Evolutionary conservation across 2,888 invertebrate genomes (phyloP), one percentile per base, ranked within the genome.

Genomic region (Eupithecia subumbrata): DNA sequence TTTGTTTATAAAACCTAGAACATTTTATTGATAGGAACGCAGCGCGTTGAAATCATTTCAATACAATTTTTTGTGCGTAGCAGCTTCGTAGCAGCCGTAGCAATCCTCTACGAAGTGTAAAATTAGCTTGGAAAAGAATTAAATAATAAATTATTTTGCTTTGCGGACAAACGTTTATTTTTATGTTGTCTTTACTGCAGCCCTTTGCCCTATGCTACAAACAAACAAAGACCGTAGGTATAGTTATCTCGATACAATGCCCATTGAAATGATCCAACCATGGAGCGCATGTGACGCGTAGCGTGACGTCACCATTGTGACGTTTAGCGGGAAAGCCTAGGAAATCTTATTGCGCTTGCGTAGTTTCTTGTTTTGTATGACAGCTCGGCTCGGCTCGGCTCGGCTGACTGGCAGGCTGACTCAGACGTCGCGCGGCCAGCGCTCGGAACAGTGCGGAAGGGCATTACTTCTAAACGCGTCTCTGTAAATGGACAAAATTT

Each of bases 291-390:
- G 73, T 82, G 84, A 84, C 86, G 88, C 86, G 82, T 81, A 77
- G 69, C 76, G 80, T 84, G 84, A 86, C 87, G 88, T 89, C 86
- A 87, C 78, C 79, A 79, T 82, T 84, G 84, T 86, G 84, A 71
- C 80, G 85, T 79, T 76, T 80, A 77, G 84, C 86, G 82, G 89
- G 90, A 90, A 91, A 91, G 82, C 89, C 88, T 84, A 87, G 88
- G 87, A 88, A 88, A 89, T 86, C 85, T 85, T 37, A 37, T 37
- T 85, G 92, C 93, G 89, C 93, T 92, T 94, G 93, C 93, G 93
- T 91, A 86, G 89, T 90, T 88, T 87, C 88, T 87, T 87, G 89
- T 89, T 84, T 83, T 85, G 85, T 81, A 84, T 85, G 88, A 84
- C 84, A 82, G 84, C 72, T 72, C 72, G 67, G 75, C 83, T 81